Percentiles rank a stretch among this genome's conserved stretches.
Evolutionary conservation across 2,113 vertebrate genomes (phyloP).

Genomic region (Trogon surrucura): DNA sequence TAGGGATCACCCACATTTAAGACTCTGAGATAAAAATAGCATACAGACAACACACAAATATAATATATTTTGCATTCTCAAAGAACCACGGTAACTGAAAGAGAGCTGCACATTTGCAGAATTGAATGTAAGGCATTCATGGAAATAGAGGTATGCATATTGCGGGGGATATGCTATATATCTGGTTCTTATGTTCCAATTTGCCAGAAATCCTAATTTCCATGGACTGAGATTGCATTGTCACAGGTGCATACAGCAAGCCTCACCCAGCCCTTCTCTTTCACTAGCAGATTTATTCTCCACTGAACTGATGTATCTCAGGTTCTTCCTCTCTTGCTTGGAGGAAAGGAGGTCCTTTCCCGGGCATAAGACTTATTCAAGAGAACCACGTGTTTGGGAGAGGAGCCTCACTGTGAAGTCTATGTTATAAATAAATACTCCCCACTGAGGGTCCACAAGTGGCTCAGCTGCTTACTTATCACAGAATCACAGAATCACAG

Average conservation of each 20-base stretch:
- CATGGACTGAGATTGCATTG: background rate
- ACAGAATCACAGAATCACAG: no score
- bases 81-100: background rate
- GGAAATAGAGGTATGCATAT: background rate
- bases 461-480: background rate
- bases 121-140: background rate
- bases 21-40: background rate
- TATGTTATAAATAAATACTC: background rate
- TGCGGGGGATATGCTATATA: background rate
- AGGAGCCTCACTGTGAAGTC: background rate
- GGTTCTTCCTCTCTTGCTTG: background rate
- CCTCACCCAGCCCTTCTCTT: accelerated
- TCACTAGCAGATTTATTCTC: background rate
- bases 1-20: background rate
- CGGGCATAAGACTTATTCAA: background rate
- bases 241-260: background rate
- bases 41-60: background rate
- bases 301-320: background rate
- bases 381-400: accelerated
- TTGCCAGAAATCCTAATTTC: background rate
- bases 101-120: background rate
- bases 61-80: background rate
- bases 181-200: background rate
- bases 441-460: background rate
- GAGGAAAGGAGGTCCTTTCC: background rate